Evolutionary conservation across 64 coral and sea anemone species (phyloP), one percentile per base, ranked within the genome.

Genomic region (Exaiptasia diaphana): DNA sequence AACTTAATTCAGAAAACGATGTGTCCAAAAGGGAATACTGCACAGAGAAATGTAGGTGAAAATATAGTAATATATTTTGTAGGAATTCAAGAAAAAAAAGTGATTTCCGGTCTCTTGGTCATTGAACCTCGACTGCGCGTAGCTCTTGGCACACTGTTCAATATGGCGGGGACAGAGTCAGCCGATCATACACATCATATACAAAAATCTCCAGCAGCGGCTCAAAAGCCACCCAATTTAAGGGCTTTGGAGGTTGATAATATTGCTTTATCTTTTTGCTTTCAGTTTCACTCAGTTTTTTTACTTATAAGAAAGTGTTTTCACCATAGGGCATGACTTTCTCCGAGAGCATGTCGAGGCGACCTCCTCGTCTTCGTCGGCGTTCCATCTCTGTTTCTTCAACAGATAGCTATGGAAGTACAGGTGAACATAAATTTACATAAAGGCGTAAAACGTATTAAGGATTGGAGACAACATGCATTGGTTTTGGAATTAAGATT

Each of bases 361-460:
- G 95, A 53, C 95, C 90, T 36, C 95, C 95, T 85, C 85, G 95
- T 48, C 90, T 92, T 84, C 85, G 95, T 88, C 91, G 90, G 68
- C 95, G 95, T 58, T 93, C 95, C 38, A 99, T 99, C 82, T 99
- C 95, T 83, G 95, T 99, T 15, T 99, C 95, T 39, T 99, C 95
- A 1, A 93, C 90, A 35, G 95, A 99, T 84, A 99, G 95, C 74
- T 99, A 99, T 79, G 91, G 85, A 20, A 99, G 95, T 65, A 93
- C 95, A 99, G 95, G 95, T 99, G 90, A 88, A 79, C 10, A 65
- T 35, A 4, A 65, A 32, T 65, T n/a, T n/a, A n/a, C n/a, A n/a
- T n/a, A n/a, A n/a, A n/a, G n/a, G n/a, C n/a, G n/a, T n/a, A n/a
- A n/a, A n/a, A n/a, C n/a, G n/a, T n/a, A n/a, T n/a, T n/a, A n/a